These are phyloP conservation scores for Trididemnum clinides DNA, from an alignment of 23 tunicate species.

Conservation along the genomic window DNA sequence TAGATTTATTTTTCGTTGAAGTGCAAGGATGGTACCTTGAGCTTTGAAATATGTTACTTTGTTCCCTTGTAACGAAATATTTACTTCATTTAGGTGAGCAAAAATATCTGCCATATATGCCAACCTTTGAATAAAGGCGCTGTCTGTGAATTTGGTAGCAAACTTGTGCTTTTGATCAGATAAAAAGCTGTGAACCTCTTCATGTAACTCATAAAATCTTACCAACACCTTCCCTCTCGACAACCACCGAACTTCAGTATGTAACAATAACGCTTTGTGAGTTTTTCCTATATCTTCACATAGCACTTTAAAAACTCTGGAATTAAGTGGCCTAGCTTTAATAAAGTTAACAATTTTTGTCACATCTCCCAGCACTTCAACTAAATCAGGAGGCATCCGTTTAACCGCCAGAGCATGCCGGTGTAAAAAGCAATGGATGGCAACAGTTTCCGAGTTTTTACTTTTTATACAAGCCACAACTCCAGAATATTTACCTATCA, in stretches of 20 bases:
- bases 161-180: slow-evolving; percentile 34
- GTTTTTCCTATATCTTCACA: neutral
- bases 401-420: no score
- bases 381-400: no score
- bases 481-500: no score
- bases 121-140: slow-evolving; percentile 31
- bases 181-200: slow-evolving; percentile 34
- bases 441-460: no score
- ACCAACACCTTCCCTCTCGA: no score
- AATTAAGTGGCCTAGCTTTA: no score
- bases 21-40: slow-evolving; percentile 32
- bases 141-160: slow-evolving; percentile 17
- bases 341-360: no score
- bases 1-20: slow-evolving; percentile 26
- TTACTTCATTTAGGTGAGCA: slow-evolving; percentile 17
- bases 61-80: slow-evolving; percentile 32
- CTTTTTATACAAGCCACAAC: no score
- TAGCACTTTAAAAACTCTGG: neutral
- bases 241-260: no score
- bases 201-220: slow-evolving; percentile 21
- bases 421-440: no score
- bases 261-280: no score
- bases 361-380: no score
- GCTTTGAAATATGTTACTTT: slow-evolving; percentile 25
- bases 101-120: slow-evolving; percentile 27